Percentiles rank a stretch among this genome's conserved stretches.
Evolutionary conservation across 2,797 vertebrate genomes (phyloP).

Genomic region (Diglossa cyanea): DNA sequence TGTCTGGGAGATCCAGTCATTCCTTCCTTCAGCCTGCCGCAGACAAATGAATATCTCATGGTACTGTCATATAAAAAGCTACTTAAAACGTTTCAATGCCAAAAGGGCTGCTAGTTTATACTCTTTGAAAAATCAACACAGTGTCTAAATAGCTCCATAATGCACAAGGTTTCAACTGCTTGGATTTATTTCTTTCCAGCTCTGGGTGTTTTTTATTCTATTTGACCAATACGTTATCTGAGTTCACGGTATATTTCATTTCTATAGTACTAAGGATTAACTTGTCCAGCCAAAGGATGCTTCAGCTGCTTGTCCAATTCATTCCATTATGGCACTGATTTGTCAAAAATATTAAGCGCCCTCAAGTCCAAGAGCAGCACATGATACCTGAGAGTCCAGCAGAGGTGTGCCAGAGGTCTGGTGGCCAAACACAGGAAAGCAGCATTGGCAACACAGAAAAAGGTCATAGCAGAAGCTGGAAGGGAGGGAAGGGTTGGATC

Average conservation of each 20-base stretch:
- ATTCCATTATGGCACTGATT: not conserved
- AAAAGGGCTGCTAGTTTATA: slow-evolving; percentile 59
- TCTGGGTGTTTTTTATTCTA: not conserved
- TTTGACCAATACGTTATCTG: slow-evolving; percentile 29
- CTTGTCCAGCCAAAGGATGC: not conserved
- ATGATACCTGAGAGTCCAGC: not conserved
- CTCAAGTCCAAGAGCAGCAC: not conserved
- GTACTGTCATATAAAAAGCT: slow-evolving; percentile 66
- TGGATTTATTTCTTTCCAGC: slow-evolving; percentile 40
- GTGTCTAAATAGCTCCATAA: slow-evolving; percentile 50
- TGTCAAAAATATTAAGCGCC: not conserved
- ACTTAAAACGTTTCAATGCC: slow-evolving; percentile 64
- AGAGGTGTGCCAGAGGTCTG: not conserved
- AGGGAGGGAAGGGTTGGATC: not conserved
- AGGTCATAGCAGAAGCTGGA: not conserved
- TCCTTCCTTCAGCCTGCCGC: slow-evolving; percentile 39
- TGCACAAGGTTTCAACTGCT: not conserved
- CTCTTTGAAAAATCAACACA: slow-evolving; percentile 62
- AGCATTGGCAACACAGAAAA: not conserved
- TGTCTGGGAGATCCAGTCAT: slow-evolving; percentile 59
- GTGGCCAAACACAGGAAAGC: not conserved
- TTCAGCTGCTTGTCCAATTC: not conserved
- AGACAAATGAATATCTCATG: slow-evolving; percentile 67
- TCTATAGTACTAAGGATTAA: slow-evolving; percentile 32
- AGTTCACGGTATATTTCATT: slow-evolving; percentile 38